A percentile compares a stretch with the other conserved stretches of the same genome.
phyloP scores from a whole-genome alignment of 2,888 invertebrate species.

The Zelleria hepariella region DNA sequence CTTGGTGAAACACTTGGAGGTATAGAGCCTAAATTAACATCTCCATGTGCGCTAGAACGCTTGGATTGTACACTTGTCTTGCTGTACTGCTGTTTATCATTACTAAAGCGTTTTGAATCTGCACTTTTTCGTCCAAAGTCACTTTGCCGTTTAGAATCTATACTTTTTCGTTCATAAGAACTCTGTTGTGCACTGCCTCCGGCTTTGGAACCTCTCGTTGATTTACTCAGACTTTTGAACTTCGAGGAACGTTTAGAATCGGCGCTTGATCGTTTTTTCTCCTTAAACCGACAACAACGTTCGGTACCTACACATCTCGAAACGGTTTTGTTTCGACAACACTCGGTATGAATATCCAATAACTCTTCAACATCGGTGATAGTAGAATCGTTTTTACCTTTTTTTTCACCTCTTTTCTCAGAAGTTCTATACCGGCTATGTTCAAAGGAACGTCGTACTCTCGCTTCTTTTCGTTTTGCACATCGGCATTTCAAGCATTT shows the following conservation, averaged over 20 bases:
- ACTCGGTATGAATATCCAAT: not conserved
- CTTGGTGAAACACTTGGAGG: no score
- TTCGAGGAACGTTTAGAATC: not conserved
- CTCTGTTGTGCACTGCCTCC: no score
- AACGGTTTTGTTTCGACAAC: not conserved
- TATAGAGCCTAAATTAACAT: no score
- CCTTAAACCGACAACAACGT: not conserved
- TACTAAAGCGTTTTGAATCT: no score
- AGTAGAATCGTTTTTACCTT: not conserved
- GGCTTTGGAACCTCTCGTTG: no score
- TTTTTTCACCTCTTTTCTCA: no score
- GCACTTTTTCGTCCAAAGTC: not conserved
- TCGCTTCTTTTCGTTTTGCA: not conserved
- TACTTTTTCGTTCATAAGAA: not conserved
- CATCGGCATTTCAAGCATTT: not conserved
- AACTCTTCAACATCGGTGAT: not conserved
- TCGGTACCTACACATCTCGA: not conserved
- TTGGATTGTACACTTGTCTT: no score
- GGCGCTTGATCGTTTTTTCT: not conserved
- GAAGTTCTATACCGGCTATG: not conserved
- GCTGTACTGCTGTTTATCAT: no score
- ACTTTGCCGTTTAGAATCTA: not conserved
- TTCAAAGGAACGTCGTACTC: not conserved
- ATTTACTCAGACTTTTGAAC: not conserved
- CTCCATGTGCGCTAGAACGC: not conserved